A percentile compares a stretch with the other conserved stretches of the same genome.
phyloP scores from a whole-genome alignment of 2,797 vertebrate genomes.

The Chaenodraco wilsoni region DNA sequence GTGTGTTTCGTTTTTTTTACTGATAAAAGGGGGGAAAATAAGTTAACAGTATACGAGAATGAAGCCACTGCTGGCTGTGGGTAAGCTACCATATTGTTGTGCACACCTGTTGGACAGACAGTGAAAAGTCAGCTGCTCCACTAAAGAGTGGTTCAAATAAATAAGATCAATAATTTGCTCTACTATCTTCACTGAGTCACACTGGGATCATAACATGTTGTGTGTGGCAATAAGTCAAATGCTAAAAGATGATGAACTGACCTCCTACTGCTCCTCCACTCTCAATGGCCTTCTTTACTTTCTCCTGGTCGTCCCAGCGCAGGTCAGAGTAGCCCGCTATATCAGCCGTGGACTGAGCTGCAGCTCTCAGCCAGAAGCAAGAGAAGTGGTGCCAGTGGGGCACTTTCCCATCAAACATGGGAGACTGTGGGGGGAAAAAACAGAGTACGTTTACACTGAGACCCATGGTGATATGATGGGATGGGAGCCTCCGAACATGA shows the following conservation, averaged over 20 bases:
- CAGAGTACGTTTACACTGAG: background rate
- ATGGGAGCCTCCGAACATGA: background rate
- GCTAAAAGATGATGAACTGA: constrained; percentile 26
- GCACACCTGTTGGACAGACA: background rate
- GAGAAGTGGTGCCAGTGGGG: constrained; percentile 98
- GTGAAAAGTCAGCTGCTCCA: background rate
- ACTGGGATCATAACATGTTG: background rate
- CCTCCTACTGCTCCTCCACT: constrained; percentile 85
- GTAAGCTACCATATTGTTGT: background rate
- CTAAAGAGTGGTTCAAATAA: background rate
- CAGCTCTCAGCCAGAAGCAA: constrained; percentile 95
- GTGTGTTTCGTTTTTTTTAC: background rate
- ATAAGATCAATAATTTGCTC: too few relatives aligned
- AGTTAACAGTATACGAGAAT: background rate
- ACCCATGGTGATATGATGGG: background rate
- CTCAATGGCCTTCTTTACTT: constrained; percentile 94
- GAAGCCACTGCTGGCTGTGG: background rate
- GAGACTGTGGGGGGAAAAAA: constrained; percentile 83
- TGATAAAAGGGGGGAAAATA: background rate
- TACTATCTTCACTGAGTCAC: background rate
- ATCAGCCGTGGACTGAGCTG: constrained; percentile 85
- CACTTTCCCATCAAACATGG: constrained; percentile 97
- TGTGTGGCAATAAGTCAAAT: background rate
- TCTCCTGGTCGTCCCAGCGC: constrained; percentile 97
- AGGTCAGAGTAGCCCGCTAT: constrained; percentile 92